A percentile compares a stretch with the other conserved stretches of the same genome.
phyloP scores from a whole-genome alignment of 2,888 invertebrate species.

The Drosophila formosana region DNA sequence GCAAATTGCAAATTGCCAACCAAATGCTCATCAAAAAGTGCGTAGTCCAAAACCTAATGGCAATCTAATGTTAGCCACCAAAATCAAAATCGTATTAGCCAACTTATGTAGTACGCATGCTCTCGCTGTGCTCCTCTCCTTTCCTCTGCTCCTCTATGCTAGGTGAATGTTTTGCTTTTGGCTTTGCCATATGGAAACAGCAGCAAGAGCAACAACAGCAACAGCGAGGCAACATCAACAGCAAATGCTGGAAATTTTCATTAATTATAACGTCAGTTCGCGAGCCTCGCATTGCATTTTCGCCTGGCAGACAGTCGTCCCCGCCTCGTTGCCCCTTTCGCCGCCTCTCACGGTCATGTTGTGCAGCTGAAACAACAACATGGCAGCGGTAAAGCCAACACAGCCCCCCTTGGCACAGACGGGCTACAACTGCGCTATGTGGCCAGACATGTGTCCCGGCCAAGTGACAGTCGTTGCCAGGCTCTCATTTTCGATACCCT shows the following conservation, averaged over 20 bases:
- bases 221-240: constrained; percentile 32
- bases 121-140: background rate
- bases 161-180: constrained; percentile 53
- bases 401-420: constrained; percentile 3
- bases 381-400: constrained; percentile 59
- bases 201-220: constrained; percentile 43
- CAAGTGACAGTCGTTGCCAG: constrained; percentile 66
- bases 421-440: constrained; percentile 23
- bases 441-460: constrained; percentile 64
- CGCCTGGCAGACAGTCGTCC: constrained; percentile 49
- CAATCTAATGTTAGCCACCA: constrained; percentile 74
- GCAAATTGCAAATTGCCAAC: constrained; percentile 60
- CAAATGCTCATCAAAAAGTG: constrained; percentile 46
- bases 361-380: constrained; percentile 74
- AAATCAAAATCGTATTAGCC: constrained; percentile 76
- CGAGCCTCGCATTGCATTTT: constrained; percentile 48
- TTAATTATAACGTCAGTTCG: constrained; percentile 76
- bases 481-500: constrained; percentile 57
- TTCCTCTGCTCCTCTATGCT: background rate
- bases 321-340: background rate
- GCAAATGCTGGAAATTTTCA: constrained; percentile 70
- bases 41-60: constrained; percentile 60
- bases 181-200: constrained; percentile 55
- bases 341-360: constrained; percentile 28
- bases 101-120: constrained; percentile 25